phyloP scores from a whole-genome alignment of 2,113 vertebrate species.

The Hyperoodon ampullatus region DNA sequence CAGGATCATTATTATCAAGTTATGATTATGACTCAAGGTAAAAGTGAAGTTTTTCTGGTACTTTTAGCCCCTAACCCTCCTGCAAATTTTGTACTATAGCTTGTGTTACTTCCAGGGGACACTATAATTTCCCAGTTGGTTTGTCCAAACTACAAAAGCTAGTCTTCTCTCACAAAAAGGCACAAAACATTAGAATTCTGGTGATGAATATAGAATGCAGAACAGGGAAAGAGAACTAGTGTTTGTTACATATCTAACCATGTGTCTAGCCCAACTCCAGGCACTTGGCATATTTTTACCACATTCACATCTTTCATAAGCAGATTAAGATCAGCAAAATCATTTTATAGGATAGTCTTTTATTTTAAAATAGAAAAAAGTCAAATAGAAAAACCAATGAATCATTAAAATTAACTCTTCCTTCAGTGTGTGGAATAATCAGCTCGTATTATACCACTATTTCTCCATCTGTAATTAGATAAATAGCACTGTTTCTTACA shows the following conservation, averaged over 20 bases:
- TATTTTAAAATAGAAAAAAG: conserved; percentile 46
- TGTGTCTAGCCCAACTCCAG: neutral
- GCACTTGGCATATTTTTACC: neutral
- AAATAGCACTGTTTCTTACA: neutral
- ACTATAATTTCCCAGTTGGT: conserved; percentile 36
- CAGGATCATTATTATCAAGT: neutral
- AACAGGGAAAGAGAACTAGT: neutral
- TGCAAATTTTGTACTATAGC: conserved; percentile 35
- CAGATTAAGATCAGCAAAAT: conserved; percentile 20
- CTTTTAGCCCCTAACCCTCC: neutral
- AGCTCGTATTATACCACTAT: neutral
- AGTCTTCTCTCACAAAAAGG: conserved; percentile 49
- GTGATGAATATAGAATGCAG: neutral
- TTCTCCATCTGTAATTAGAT: neutral
- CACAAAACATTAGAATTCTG: conserved; percentile 48
- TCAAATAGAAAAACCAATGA: neutral
- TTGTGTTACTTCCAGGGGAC: conserved; percentile 53
- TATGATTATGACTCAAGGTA: neutral
- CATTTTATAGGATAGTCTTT: neutral
- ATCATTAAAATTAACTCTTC: conserved; percentile 30
- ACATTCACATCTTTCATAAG: neutral
- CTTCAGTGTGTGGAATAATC: neutral
- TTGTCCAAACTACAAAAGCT: conserved; percentile 63
- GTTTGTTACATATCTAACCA: neutral
- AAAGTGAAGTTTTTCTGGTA: conserved; percentile 30